Conservation (phyloP, 1,140 invertebrate species). For the Phthorimaea operculella region DNA sequence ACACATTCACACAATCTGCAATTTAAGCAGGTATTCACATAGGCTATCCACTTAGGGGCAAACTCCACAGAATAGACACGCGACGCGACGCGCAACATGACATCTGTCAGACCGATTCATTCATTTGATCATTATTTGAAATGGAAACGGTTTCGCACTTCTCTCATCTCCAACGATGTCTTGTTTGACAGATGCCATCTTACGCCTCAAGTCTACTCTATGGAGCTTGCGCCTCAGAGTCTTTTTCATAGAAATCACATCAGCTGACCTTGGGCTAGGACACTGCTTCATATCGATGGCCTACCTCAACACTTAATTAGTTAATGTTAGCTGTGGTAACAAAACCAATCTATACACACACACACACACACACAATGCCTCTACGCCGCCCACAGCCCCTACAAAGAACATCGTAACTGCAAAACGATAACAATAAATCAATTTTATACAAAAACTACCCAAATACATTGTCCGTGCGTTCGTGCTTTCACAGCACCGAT, state of each 20-base stretch:
- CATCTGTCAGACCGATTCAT: too few species aligned
- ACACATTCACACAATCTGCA: too few species aligned
- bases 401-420: slow-evolving; percentile 18
- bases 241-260: too few species aligned
- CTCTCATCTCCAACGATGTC: slow-evolving; percentile 33
- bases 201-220: slow-evolving; percentile 54
- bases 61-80: too few species aligned
- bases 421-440: slow-evolving; percentile 49
- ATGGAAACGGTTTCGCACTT: background rate
- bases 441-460: slow-evolving; percentile 47
- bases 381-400: slow-evolving; percentile 28
- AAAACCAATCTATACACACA: too few species aligned
- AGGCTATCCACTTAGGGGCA: too few species aligned
- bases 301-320: too few species aligned
- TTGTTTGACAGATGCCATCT: slow-evolving; percentile 41
- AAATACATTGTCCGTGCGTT: slow-evolving; percentile 30
- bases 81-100: too few species aligned
- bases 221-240: slow-evolving; percentile 18
- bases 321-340: too few species aligned
- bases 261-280: slow-evolving; percentile 14
- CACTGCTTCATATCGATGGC: too few species aligned
- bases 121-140: too few species aligned
- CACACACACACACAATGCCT: slow-evolving; percentile 3
- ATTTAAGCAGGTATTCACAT: too few species aligned
- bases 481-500: slow-evolving; percentile 48